These are phyloP conservation scores for Lithophane socia DNA, from an alignment of 2,888 invertebrate genomes.

Conservation along the genomic window DNA sequence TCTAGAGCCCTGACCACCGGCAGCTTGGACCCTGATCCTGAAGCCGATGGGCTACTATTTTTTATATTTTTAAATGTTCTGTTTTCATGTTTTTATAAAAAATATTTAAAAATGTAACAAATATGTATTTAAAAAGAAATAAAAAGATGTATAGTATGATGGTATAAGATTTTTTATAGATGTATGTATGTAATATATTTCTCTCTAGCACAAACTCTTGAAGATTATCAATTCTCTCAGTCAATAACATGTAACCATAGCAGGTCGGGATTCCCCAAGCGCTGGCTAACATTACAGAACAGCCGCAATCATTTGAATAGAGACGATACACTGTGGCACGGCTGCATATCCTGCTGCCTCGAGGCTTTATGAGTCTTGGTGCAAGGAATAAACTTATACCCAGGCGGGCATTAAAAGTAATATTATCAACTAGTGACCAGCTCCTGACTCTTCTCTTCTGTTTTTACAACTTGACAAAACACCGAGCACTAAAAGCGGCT, in stretches of 20 bases:
- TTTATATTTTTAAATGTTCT: too few relatives aligned
- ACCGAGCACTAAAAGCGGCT: too few relatives aligned
- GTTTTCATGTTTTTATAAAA: too few relatives aligned
- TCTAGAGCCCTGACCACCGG: too few relatives aligned
- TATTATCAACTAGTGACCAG: too few relatives aligned
- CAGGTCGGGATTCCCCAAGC: conserved; percentile 41
- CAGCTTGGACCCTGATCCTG: too few relatives aligned
- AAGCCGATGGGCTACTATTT: too few relatives aligned
- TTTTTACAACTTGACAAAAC: too few relatives aligned
- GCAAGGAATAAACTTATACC: conserved; percentile 27
- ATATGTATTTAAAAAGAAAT: too few relatives aligned
- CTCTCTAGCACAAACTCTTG: conserved; percentile 9
- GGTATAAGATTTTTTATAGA: neutral
- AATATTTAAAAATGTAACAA: too few relatives aligned
- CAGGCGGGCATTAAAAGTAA: neutral
- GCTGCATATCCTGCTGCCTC: conserved; percentile 45
- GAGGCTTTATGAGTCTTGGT: conserved; percentile 33
- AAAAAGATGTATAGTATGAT: too few relatives aligned
- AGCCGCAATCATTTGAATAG: conserved; percentile 64
- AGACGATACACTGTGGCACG: conserved; percentile 33
- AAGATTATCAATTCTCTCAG: conserved; percentile 43
- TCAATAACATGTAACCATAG: conserved; percentile 34
- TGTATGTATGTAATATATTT: neutral
- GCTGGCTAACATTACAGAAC: conserved; percentile 51
- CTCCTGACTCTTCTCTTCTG: too few relatives aligned